These are phyloP conservation scores for Sebastes oblongus DNA, from an alignment of 2,797 vertebrate genomes.

Conservation along the genomic window DNA sequence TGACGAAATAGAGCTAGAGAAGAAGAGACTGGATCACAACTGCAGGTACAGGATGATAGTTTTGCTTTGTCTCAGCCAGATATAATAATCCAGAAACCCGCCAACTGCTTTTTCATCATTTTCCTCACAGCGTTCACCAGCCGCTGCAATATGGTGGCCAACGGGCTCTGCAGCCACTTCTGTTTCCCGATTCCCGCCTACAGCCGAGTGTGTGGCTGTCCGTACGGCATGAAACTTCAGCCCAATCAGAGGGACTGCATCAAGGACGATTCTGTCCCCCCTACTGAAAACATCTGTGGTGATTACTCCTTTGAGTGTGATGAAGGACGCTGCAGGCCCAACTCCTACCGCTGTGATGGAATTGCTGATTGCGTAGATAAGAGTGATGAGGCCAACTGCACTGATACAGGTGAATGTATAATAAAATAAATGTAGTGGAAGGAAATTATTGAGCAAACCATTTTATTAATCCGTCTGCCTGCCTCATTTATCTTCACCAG, in stretches of 20 bases:
- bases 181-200: constrained; percentile 90
- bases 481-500: constrained; percentile 61
- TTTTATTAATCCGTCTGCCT: not conserved
- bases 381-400: constrained; percentile 90
- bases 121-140: constrained; percentile 71
- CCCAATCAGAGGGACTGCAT: constrained; percentile 85
- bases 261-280: constrained; percentile 85
- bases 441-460: not conserved
- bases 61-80: not conserved
- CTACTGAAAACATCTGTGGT: constrained; percentile 87
- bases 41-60: not conserved
- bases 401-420: constrained; percentile 80
- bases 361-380: constrained; percentile 88
- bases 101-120: not conserved
- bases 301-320: constrained; percentile 87
- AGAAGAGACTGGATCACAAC: not conserved
- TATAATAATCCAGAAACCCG: not conserved
- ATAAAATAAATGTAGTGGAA: not conserved
- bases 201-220: constrained; percentile 90
- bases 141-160: constrained; percentile 84
- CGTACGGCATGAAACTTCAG: constrained; percentile 91
- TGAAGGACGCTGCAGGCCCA: constrained; percentile 88
- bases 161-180: constrained; percentile 94
- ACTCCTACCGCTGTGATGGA: constrained; percentile 87
- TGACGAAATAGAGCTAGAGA: not conserved